Conservation (phyloP, 2,113 vertebrate species). For the Shinisaurus crocodilurus region DNA sequence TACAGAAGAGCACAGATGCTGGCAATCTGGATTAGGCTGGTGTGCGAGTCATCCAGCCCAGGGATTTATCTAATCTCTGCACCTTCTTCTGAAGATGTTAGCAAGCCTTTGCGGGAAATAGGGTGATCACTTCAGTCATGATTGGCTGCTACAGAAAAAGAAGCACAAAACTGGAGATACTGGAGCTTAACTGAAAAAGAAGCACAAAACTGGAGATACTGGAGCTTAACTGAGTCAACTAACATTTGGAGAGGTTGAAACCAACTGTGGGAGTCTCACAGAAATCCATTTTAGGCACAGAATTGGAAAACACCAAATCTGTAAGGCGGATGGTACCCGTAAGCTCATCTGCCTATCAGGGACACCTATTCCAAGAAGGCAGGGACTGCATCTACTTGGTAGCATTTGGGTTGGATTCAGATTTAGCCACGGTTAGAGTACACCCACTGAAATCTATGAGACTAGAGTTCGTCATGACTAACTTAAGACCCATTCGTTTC, state of each 20-base stretch:
- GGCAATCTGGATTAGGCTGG: neutral
- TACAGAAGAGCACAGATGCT: neutral
- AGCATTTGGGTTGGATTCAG: neutral
- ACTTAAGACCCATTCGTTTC: too few species aligned
- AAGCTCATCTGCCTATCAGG: too few species aligned
- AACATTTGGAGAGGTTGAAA: neutral
- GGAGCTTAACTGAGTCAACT: neutral
- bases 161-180: neutral
- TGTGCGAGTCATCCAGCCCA: neutral
- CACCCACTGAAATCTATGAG: too few species aligned
- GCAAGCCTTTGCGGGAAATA: neutral
- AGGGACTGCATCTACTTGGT: neutral
- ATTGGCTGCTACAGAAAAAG: neutral
- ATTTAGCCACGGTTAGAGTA: too few species aligned
- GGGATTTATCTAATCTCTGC: slow-evolving; percentile 20
- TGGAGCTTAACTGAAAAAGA: too few species aligned
- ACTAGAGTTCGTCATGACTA: too few species aligned
- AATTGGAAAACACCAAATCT: neutral
- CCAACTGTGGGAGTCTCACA: neutral
- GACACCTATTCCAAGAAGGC: too few species aligned
- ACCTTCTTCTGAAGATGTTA: neutral
- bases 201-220: too few species aligned
- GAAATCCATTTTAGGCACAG: neutral
- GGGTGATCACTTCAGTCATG: neutral
- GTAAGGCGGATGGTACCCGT: neutral